A percentile compares a stretch with the other conserved stretches of the same genome.
phyloP scores from a whole-genome alignment of 2,797 vertebrate species.

The Melanogrammus aeglefinus region DNA sequence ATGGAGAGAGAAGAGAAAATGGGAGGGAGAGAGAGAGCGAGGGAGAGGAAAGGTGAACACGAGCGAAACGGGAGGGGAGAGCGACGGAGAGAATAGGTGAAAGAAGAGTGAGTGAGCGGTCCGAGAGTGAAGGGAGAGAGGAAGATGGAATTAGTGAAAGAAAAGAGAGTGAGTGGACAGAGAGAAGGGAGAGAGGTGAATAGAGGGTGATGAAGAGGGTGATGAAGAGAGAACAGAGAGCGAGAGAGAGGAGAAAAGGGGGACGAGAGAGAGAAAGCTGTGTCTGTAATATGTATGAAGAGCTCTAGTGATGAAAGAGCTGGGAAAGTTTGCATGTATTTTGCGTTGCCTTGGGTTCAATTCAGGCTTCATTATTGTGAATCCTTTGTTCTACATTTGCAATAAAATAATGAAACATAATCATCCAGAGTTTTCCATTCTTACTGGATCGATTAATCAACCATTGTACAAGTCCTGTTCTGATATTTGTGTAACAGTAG shows the following conservation, averaged over 20 bases:
- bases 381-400: background rate
- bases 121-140: too few species aligned
- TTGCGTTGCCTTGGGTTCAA: background rate
- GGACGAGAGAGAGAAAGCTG: background rate
- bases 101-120: too few species aligned
- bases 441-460: background rate
- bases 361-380: background rate
- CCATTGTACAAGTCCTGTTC: too few species aligned
- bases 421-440: background rate
- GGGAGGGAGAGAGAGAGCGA: background rate
- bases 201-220: too few species aligned
- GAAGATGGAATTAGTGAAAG: too few species aligned
- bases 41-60: background rate
- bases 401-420: too few species aligned
- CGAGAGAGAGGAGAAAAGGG: background rate
- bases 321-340: background rate
- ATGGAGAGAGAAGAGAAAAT: background rate
- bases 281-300: background rate
- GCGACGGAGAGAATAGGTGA: too few species aligned
- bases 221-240: too few species aligned
- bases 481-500: too few species aligned
- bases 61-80: background rate
- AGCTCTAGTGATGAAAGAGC: background rate
- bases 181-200: too few species aligned
- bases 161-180: too few species aligned